Evolutionary conservation across 2,797 vertebrate species (phyloP).

Genomic region (Cirrhinus mrigala): DNA sequence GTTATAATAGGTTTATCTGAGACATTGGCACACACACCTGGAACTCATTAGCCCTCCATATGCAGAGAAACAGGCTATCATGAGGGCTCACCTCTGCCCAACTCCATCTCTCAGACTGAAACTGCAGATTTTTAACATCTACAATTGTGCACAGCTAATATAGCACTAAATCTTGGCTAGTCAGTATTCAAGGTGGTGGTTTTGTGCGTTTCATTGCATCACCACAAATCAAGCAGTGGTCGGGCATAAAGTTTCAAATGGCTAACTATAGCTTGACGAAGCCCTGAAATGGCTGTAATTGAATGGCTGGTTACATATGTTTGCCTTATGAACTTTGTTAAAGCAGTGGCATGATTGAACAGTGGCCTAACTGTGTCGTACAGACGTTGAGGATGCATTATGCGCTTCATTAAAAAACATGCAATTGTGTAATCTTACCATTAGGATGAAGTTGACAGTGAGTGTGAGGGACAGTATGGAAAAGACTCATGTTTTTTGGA

Average conservation of each 20-base stretch:
- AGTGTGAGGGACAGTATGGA: conserved; percentile 12
- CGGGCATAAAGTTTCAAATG: conserved; percentile 63
- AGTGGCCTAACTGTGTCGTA: conserved; percentile 60
- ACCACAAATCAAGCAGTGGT: conserved; percentile 63
- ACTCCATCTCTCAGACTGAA: conserved; percentile 73
- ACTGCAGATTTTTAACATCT: conserved; percentile 73
- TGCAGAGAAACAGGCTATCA: conserved; percentile 71
- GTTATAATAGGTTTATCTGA: conserved; percentile 66
- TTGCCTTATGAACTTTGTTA: conserved; percentile 49
- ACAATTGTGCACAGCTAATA: conserved; percentile 67
- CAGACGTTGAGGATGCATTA: conserved; percentile 52
- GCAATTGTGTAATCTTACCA: conserved; percentile 46
- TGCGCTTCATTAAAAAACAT: conserved; percentile 51
- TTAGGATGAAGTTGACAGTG: conserved; percentile 42
- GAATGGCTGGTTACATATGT: conserved; percentile 59
- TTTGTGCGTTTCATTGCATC: conserved; percentile 66
- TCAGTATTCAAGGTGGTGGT: conserved; percentile 35
- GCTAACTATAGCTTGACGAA: conserved; percentile 45
- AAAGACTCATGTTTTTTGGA: not conserved
- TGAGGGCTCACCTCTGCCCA: conserved; percentile 68
- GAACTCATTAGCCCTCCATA: conserved; percentile 72
- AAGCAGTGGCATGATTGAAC: conserved; percentile 53
- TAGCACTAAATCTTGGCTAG: conserved; percentile 67
- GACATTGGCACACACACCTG: conserved; percentile 68
- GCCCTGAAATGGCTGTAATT: conserved; percentile 50